A percentile compares a stretch with the other conserved stretches of the same genome.
Conservation (phyloP, 2,888 invertebrate genomes). For the Horisme vitalbata region DNA sequence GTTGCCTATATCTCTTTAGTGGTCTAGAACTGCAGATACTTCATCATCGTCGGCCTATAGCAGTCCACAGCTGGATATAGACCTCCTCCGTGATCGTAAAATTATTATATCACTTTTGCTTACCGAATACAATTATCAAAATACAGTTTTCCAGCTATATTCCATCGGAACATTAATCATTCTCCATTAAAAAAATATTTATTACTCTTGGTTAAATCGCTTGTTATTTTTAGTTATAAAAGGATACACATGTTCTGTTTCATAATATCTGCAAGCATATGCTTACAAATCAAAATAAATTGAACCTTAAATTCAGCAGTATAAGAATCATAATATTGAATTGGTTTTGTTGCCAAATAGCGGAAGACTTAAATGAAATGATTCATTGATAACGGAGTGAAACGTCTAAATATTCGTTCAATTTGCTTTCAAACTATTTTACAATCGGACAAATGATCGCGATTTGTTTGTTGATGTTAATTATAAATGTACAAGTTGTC, state of each 20-base stretch:
- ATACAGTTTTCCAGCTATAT: too few species aligned
- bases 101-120: too few species aligned
- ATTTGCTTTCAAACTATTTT: slow-evolving; percentile 5
- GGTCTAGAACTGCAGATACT: too few species aligned
- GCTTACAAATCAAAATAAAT: background rate
- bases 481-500: slow-evolving; percentile 8
- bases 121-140: too few species aligned
- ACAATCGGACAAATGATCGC: slow-evolving; percentile 10
- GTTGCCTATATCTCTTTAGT: too few species aligned
- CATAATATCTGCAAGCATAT: background rate
- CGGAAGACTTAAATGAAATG: slow-evolving; percentile 5
- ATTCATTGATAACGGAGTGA: slow-evolving; percentile 12
- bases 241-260: slow-evolving; percentile 1
- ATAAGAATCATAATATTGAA: background rate
- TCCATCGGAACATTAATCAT: too few species aligned
- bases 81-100: too few species aligned
- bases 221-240: slow-evolving; percentile 1
- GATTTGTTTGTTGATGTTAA: slow-evolving; percentile 9
- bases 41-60: too few species aligned
- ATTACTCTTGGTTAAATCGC: too few species aligned
- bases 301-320: background rate
- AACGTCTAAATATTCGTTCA: slow-evolving; percentile 14
- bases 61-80: too few species aligned
- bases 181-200: slow-evolving; percentile 8
- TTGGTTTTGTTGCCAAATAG: background rate